Base-by-base conservation (phyloP, 2,888 invertebrate species). In the Caenorhabditis afra region DNA sequence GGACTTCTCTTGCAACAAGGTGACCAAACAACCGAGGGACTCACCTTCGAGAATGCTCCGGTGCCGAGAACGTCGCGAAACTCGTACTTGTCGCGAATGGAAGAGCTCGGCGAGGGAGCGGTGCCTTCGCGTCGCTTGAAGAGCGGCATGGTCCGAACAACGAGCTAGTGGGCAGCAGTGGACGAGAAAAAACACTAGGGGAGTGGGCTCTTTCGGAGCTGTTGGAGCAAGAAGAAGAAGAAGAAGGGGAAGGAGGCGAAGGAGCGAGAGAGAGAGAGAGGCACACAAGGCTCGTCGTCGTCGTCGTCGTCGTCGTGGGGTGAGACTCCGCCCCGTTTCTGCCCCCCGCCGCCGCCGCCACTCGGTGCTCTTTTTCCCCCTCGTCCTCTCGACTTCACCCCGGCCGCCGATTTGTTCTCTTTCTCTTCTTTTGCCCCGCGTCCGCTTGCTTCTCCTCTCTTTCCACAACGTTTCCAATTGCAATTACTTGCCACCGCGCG, bases 51-150 rank as follows among this genome's bases (percentile, higher is more conserved):
- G 67, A 90, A 89, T 23, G 90, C 90, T 12, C 89, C 89, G 1
- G 90, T 90, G 12, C 90, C 90, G 2, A 90, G 83, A 2, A 89
- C 85, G 64, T 90, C 89, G 10, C 87, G 85, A 76, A 90, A 89
- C 20, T 90, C 89, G 77, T 87, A 90, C 8, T 82, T 79, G 22
- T 89, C 89, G 20, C 85, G 82, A 59, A 88, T 84, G 23, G 82
- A 57, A 20, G 73, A 50, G 44, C 50, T 73, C 12, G 74, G 23
- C 14, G 76, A 52, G 18, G 79, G 64, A n/a, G 45, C 45, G 23
- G 20, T 59, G 39, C 80, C 76, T 20, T 82, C 83, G 39, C 82
- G 67, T 49, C 83, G 62, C 78, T 82, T 81, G 79, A 85, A 85
- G 29, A 84, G 70, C 39, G 84, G 84, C 85, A 85, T 85, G 22